Percentiles rank a stretch among this genome's conserved stretches.
Evolutionary conservation across 2,888 invertebrate genomes (phyloP).

Genomic region (Zhuqinia jingwanae): DNA sequence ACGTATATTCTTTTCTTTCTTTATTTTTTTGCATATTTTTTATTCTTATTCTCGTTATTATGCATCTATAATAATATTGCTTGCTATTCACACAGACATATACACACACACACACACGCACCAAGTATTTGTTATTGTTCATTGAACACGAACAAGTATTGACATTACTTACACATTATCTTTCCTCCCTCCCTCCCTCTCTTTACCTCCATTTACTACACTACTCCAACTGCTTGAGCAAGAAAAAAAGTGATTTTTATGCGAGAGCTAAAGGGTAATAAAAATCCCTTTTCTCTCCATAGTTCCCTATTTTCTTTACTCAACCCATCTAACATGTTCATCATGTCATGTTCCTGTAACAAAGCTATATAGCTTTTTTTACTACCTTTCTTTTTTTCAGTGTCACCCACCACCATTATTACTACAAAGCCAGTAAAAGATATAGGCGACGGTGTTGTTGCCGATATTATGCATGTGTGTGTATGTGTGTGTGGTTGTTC

Average conservation of each 20-base stretch:
- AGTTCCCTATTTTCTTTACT: constrained; percentile 23
- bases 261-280: constrained; percentile 58
- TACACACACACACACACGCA: neutral
- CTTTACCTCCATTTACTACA: neutral
- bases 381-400: constrained; percentile 3
- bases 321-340: neutral
- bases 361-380: neutral
- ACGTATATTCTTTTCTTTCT: too few species aligned
- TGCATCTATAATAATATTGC: neutral
- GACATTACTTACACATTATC: constrained; percentile 42
- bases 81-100: neutral
- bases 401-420: neutral
- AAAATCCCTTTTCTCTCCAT: constrained; percentile 54
- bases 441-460: too few species aligned
- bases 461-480: too few species aligned
- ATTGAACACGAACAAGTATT: constrained; percentile 27
- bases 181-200: neutral
- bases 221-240: neutral
- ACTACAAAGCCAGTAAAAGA: neutral
- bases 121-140: neutral
- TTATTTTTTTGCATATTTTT: too few species aligned
- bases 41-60: too few species aligned
- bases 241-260: constrained; percentile 66
- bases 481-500: too few species aligned
- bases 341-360: neutral